Conservation (phyloP, 2,797 vertebrate species). For the Etheostoma perlongum region DNA sequence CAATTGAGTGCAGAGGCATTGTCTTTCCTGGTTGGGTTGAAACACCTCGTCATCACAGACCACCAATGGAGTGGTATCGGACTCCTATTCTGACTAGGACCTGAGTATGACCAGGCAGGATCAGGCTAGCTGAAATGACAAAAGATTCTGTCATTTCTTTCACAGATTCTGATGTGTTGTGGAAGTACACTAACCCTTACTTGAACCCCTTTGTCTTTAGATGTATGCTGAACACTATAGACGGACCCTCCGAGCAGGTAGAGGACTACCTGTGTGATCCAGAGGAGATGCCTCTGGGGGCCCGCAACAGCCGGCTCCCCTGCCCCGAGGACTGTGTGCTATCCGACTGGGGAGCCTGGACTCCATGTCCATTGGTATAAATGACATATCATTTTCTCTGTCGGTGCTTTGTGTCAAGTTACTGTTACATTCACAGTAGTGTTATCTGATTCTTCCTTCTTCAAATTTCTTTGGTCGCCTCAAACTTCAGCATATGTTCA, state of each 20-base stretch:
- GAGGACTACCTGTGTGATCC: slow-evolving; percentile 98
- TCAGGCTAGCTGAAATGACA: not conserved
- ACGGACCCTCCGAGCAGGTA: slow-evolving; percentile 94
- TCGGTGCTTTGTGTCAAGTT: not conserved
- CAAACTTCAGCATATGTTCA: too few relatives aligned
- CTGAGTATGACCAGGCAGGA: too few relatives aligned
- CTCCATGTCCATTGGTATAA: slow-evolving; percentile 90
- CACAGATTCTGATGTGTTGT: not conserved
- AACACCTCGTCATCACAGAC: too few relatives aligned
- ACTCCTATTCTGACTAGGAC: too few relatives aligned
- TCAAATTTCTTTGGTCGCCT: too few relatives aligned
- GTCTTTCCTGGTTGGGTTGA: too few relatives aligned
- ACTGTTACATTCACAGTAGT: not conserved
- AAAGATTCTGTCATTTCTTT: not conserved
- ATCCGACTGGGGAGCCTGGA: slow-evolving; percentile 95
- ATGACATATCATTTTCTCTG: not conserved
- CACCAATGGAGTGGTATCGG: too few relatives aligned
- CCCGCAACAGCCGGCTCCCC: slow-evolving; percentile 91
- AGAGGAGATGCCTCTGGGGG: slow-evolving; percentile 97
- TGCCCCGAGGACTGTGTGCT: slow-evolving; percentile 96
- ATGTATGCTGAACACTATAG: slow-evolving; percentile 96
- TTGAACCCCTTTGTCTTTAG: slow-evolving; percentile 75
- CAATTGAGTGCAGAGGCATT: too few relatives aligned
- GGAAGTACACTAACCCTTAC: not conserved
- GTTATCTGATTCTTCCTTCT: too few relatives aligned